These are phyloP conservation scores for Cryptophagus acutangulus DNA, from an alignment of 2,888 invertebrate species.

Conservation along the genomic window DNA sequence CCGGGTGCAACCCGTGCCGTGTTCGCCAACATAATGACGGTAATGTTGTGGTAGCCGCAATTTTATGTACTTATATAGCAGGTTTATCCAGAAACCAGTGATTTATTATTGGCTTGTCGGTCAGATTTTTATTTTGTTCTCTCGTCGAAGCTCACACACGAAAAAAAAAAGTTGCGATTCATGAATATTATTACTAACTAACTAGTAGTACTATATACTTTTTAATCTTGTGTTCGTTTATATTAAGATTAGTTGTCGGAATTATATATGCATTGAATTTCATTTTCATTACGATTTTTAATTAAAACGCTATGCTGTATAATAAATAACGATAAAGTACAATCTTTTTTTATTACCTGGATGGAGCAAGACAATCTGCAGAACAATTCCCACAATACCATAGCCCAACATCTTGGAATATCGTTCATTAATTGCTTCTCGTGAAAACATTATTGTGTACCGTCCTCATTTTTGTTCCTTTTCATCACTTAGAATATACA, in stretches of 20 bases:
- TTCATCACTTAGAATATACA: constrained; percentile 21
- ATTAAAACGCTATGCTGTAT: too few relatives aligned
- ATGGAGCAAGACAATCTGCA: constrained; percentile 34
- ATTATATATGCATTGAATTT: too few relatives aligned
- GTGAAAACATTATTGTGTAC: constrained; percentile 8
- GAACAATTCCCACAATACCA: constrained; percentile 31
- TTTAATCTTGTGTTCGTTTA: too few relatives aligned
- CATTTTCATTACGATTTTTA: too few relatives aligned
- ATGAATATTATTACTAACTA: too few relatives aligned
- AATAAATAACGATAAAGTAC: too few relatives aligned
- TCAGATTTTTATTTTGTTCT: not conserved
- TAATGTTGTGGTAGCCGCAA: constrained; percentile 17
- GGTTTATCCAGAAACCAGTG: constrained; percentile 17
- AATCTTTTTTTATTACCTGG: constrained; percentile 31
- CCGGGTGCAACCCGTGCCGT: constrained; percentile 14
- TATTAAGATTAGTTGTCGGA: too few relatives aligned
- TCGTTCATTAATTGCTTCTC: constrained; percentile 16
- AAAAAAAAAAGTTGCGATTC: too few relatives aligned
- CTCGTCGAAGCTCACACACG: too few relatives aligned
- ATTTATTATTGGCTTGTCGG: constrained; percentile 13
- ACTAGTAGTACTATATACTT: too few relatives aligned
- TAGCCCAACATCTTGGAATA: constrained; percentile 36
- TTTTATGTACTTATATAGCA: constrained; percentile 19
- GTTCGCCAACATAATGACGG: constrained; percentile 9
- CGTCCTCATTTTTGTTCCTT: constrained; percentile 15